Evolutionary conservation across 2,797 vertebrate species (phyloP).

Genomic region (Ctenosaura bakeri): DNA sequence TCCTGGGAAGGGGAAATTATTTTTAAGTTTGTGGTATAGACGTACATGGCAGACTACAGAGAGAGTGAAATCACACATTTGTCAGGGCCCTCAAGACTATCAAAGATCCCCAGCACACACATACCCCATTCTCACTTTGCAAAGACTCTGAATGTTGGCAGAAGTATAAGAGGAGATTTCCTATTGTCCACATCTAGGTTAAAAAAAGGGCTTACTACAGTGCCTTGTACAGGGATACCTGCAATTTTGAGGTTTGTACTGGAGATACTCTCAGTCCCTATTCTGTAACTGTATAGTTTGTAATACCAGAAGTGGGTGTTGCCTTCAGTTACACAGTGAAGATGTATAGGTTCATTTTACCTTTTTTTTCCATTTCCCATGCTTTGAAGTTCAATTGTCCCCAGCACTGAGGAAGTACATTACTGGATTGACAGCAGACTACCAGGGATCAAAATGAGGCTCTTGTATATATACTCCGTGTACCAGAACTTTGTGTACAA

Average conservation of each 20-base stretch:
- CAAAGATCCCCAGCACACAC: not conserved
- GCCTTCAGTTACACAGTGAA: not conserved
- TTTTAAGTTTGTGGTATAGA: not conserved
- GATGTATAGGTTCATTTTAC: not conserved
- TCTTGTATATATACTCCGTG: not conserved
- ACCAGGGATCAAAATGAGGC: not conserved
- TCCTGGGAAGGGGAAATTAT: too few species aligned
- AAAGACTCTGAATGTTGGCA: not conserved
- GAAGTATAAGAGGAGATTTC: not conserved
- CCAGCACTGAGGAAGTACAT: not conserved
- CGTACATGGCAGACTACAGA: not conserved
- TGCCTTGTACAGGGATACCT: not conserved
- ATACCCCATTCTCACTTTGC: not conserved
- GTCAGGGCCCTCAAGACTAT: too few species aligned
- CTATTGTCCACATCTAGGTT: not conserved
- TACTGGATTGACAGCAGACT: not conserved
- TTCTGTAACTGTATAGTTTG: not conserved
- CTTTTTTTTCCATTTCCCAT: too few species aligned
- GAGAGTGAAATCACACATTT: not conserved
- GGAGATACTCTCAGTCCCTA: not conserved
- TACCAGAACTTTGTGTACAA: not conserved
- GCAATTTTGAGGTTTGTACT: not conserved
- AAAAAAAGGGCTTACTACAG: not conserved
- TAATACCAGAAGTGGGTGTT: not conserved
- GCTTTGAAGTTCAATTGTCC: not conserved